Conservation (phyloP, 2,113 vertebrate species). For the Hydropotes inermis region DNA sequence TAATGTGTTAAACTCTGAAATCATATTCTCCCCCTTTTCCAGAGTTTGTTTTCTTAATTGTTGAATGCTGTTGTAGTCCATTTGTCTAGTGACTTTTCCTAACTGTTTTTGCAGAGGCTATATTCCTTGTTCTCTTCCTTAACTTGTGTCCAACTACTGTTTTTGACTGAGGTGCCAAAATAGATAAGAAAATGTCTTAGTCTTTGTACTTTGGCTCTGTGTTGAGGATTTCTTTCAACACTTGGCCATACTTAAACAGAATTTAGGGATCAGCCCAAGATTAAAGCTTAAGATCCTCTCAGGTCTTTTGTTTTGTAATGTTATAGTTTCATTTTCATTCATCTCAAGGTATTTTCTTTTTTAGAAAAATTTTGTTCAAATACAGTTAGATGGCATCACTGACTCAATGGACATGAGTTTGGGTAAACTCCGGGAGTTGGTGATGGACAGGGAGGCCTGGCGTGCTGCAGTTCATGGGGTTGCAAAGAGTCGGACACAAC, state of each 20-base stretch:
- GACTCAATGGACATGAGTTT: not conserved
- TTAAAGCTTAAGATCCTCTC: not conserved
- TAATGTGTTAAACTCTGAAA: not conserved
- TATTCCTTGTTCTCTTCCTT: not conserved
- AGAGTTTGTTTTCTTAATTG: not conserved
- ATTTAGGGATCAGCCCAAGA: not conserved
- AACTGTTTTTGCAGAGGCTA: not conserved
- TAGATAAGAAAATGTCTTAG: not conserved
- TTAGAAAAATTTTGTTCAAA: not conserved
- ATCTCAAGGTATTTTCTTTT: not conserved
- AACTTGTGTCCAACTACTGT: not conserved
- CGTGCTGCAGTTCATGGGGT: rapidly evolving
- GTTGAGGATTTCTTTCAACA: not conserved
- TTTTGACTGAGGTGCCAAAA: not conserved
- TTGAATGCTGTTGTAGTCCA: not conserved
- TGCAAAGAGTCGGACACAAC: not conserved
- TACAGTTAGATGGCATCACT: not conserved
- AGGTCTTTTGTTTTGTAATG: not conserved
- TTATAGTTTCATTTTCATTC: not conserved
- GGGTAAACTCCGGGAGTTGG: not conserved
- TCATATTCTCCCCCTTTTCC: not conserved
- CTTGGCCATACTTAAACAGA: not conserved
- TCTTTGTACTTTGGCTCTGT: not conserved
- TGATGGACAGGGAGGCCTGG: not conserved
- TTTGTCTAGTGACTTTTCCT: not conserved